phyloP scores from a whole-genome alignment of 2,888 invertebrate species.

The Pseudococcus jackbeardsleyi region DNA sequence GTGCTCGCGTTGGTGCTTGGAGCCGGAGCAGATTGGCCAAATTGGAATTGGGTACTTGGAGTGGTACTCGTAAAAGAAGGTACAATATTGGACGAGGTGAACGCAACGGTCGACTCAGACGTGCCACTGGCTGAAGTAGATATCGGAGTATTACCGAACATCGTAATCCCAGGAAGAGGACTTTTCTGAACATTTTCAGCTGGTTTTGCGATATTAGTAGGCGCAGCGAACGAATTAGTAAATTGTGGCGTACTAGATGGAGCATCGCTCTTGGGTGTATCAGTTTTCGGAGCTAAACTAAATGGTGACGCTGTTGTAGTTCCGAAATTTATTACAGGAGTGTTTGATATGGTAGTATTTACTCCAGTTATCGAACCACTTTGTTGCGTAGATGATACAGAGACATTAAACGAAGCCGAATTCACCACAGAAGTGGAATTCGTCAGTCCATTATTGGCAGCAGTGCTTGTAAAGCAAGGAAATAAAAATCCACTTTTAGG shows the following conservation, averaged over 20 bases:
- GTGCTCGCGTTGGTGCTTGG: neutral
- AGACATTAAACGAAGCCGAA: neutral
- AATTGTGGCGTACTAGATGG: conserved; percentile 1
- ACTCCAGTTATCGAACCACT: neutral
- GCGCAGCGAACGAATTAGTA: neutral
- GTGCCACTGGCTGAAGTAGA: neutral
- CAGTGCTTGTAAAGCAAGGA: neutral
- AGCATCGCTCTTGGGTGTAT: neutral
- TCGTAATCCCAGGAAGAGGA: neutral
- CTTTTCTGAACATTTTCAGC: neutral
- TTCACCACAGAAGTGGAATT: neutral
- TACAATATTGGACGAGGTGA: neutral
- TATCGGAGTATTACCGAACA: conserved; percentile 14
- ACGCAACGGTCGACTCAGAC: neutral
- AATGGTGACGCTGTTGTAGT: neutral
- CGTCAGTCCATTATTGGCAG: neutral
- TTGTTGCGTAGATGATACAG: neutral
- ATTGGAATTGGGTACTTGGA: neutral
- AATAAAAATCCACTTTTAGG: conserved; percentile 23
- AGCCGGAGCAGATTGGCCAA: neutral
- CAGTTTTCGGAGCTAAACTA: neutral
- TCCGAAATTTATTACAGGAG: neutral
- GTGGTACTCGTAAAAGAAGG: neutral
- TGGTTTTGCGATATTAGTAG: neutral
- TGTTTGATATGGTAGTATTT: neutral